Evolutionary conservation across 2,113 vertebrate genomes (phyloP).

Genomic region (Echinops telfairi): DNA sequence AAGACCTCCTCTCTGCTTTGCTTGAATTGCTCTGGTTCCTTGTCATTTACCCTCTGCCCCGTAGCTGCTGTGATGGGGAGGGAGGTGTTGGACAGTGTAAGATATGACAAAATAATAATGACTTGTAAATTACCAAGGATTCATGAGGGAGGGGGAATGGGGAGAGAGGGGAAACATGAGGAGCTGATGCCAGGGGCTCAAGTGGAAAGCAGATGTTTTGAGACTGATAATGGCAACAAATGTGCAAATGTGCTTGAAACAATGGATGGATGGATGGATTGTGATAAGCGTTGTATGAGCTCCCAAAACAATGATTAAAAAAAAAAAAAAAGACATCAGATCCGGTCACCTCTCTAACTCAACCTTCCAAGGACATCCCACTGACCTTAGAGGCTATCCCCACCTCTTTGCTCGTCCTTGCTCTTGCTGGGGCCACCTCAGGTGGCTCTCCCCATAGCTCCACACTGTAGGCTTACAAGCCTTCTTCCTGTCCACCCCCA

Average conservation of each 20-base stretch:
- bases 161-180: too few species aligned
- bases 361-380: background rate
- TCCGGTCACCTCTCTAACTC: background rate
- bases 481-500: background rate
- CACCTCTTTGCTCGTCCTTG: background rate
- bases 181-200: too few species aligned
- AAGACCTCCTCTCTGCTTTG: background rate
- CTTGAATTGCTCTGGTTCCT: background rate
- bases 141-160: too few species aligned
- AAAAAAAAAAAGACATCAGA: background rate
- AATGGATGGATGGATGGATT: too few species aligned
- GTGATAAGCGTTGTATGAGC: too few species aligned
- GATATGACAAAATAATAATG: too few species aligned
- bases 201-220: too few species aligned
- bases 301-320: rapidly evolving
- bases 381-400: background rate
- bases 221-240: too few species aligned
- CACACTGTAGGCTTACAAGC: rapidly evolving
- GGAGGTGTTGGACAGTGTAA: too few species aligned
- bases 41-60: background rate
- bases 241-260: too few species aligned
- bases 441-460: background rate
- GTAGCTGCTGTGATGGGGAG: background rate
- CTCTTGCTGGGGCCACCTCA: background rate
- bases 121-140: too few species aligned